phyloP scores from a whole-genome alignment of 2,797 vertebrate genomes.

The Chloroceryle amazona region DNA sequence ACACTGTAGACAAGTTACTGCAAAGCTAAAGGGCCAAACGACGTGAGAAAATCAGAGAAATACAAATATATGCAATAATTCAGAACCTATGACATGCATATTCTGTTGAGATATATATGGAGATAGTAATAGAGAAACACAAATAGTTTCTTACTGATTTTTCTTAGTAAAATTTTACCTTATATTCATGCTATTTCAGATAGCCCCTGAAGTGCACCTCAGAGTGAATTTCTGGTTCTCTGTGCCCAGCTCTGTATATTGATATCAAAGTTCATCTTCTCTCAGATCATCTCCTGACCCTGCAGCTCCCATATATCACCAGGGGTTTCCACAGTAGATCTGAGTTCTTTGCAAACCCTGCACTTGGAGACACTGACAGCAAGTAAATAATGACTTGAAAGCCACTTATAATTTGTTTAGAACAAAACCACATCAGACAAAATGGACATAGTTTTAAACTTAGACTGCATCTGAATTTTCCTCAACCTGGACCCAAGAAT shows the following conservation, averaged over 20 bases:
- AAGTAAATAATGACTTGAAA: background rate
- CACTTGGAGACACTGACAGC: background rate
- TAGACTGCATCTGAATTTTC: background rate
- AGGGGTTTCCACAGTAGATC: background rate
- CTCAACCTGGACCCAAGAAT: background rate
- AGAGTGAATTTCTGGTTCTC: background rate
- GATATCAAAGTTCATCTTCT: background rate
- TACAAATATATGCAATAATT: background rate
- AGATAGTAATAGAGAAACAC: background rate
- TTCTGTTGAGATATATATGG: background rate
- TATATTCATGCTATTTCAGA: background rate
- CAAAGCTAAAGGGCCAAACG: conserved; percentile 1
- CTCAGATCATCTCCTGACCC: background rate
- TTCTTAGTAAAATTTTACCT: background rate
- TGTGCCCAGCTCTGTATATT: background rate
- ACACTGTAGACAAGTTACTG: background rate
- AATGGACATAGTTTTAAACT: background rate
- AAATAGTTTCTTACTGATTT: background rate
- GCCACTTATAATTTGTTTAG: background rate
- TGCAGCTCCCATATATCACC: background rate
- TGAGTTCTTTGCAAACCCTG: background rate
- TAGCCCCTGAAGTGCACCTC: background rate
- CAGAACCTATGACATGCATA: background rate
- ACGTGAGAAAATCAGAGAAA: background rate
- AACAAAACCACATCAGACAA: background rate